These are phyloP conservation scores for Leucophenga varia DNA, from an alignment of 1,140 invertebrate genomes.

Conservation along the genomic window DNA sequence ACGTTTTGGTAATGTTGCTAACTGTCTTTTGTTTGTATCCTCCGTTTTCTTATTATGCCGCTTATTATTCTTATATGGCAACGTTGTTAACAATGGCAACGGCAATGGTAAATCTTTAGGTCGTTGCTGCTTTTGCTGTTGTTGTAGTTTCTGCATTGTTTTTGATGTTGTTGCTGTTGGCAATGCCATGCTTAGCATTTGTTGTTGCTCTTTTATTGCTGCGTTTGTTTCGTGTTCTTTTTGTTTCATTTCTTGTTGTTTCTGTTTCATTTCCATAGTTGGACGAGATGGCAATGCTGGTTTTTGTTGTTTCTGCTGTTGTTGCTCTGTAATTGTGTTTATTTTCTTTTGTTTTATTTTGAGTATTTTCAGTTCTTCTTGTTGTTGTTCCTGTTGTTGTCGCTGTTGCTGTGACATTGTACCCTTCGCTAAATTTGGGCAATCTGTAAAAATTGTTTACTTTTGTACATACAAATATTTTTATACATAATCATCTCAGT, in stretches of 20 bases:
- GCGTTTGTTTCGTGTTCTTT: too few species aligned
- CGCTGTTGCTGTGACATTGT: constrained; percentile 44
- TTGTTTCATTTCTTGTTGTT: too few species aligned
- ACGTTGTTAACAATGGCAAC: not conserved
- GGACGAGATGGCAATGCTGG: not conserved
- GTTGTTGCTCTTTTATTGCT: too few species aligned
- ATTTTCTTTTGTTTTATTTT: too few species aligned
- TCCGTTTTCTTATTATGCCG: constrained; percentile 4
- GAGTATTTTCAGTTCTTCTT: too few species aligned
- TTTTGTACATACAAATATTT: too few species aligned
- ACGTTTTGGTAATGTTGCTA: constrained; percentile 7
- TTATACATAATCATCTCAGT: too few species aligned
- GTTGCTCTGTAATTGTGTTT: too few species aligned
- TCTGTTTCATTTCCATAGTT: too few species aligned
- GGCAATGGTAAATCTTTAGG: not conserved
- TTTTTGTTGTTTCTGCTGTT: not conserved
- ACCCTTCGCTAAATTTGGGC: constrained; percentile 54
- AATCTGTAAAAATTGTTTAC: constrained; percentile 52
- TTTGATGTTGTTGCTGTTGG: constrained; percentile 10
- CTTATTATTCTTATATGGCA: too few species aligned
- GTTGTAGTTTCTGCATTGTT: constrained; percentile 13
- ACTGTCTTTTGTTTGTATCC: constrained; percentile 5
- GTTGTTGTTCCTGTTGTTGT: not conserved
- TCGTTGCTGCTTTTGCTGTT: not conserved
- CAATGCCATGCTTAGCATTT: too few species aligned